Evolutionary conservation across 2,113 vertebrate species (phyloP).

Genomic region (Paraplagusia blochii): DNA sequence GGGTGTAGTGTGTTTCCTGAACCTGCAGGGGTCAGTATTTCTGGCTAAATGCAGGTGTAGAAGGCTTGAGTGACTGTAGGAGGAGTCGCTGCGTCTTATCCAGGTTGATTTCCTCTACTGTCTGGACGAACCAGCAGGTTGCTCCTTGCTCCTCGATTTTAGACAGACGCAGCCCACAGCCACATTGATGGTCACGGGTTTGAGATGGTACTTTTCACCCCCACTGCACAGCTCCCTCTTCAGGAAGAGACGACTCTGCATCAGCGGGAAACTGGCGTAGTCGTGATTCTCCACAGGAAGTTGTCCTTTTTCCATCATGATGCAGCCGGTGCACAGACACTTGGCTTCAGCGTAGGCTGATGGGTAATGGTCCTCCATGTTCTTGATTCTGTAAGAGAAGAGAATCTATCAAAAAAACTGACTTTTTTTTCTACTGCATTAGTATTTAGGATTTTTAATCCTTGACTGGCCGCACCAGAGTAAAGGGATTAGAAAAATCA

Average conservation of each 20-base stretch:
- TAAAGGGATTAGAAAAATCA: too few species aligned
- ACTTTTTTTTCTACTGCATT: too few species aligned
- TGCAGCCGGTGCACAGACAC: constrained; percentile 84
- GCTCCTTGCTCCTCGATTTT: constrained; percentile 39
- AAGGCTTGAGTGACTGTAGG: too few species aligned
- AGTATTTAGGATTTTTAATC: too few species aligned
- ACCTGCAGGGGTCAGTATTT: neutral
- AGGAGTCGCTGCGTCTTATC: too few species aligned
- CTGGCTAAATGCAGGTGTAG: neutral
- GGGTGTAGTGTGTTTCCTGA: neutral
- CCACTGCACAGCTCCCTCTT: constrained; percentile 60
- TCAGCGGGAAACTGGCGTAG: constrained; percentile 76
- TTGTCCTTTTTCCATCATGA: constrained; percentile 51
- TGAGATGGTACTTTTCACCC: constrained; percentile 45
- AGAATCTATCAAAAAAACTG: neutral
- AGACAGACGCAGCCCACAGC: constrained; percentile 84
- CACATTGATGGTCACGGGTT: constrained; percentile 33
- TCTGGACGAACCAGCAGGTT: too few species aligned
- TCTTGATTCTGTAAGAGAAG: constrained; percentile 60
- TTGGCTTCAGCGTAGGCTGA: constrained; percentile 73
- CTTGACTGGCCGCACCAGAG: too few species aligned
- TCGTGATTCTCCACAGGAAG: constrained; percentile 47
- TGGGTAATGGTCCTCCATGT: constrained; percentile 69
- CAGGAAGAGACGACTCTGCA: constrained; percentile 78
- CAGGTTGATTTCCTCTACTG: too few species aligned